Base-by-base conservation (phyloP, 2,797 vertebrate genomes). In the Sebastes kiyomatsui region DNA sequence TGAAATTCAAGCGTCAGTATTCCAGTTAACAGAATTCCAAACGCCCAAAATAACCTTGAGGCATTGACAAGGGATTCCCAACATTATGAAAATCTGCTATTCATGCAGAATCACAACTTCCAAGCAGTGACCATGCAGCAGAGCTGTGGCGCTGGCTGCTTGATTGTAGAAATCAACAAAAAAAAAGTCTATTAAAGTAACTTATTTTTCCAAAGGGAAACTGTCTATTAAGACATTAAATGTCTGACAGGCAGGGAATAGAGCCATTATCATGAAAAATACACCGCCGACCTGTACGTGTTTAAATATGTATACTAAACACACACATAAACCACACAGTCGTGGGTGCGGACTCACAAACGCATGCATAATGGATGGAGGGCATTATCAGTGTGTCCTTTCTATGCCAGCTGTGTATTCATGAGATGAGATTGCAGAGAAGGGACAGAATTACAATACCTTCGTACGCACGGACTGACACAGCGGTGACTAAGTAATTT, bases 281-380 rank as follows among this genome's bases (percentile, higher is more conserved):
- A 75, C 65, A 70, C 72, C 52, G 22, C 7, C 27, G 2, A 80
- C 78, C 68, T 76, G 52, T 64, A 42, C 58, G 59, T 82, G 75
- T 86, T 91, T 70, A 77, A 90, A 84, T 79, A 83, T 72, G 73
- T 87, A 79, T 72, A 55, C 74, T 67, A 78, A 87, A 86, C 65
- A 86, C 82, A 80, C 80, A 87, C 68, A 78, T 52, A 70, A 84
- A 74, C 14, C 42, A 54, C 46, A 68, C 58, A 46, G 72, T 32
- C 8, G 3, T 67, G 72, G 58, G 65, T 10, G 65, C 77, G 86
- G 72, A 78, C 77, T 75, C 84, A 80, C 82, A 90, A 80, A 84
- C 76, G 61, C 88, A 91, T 87, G 73, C 84, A 90, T 91, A 86
- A 93, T 93, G 72, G 77, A 90, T 91, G 59, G 77, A 75, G 71